Conservation (phyloP, 35 echinoderm and acorn worm species). For the Strongylocentrotus purpuratus region DNA sequence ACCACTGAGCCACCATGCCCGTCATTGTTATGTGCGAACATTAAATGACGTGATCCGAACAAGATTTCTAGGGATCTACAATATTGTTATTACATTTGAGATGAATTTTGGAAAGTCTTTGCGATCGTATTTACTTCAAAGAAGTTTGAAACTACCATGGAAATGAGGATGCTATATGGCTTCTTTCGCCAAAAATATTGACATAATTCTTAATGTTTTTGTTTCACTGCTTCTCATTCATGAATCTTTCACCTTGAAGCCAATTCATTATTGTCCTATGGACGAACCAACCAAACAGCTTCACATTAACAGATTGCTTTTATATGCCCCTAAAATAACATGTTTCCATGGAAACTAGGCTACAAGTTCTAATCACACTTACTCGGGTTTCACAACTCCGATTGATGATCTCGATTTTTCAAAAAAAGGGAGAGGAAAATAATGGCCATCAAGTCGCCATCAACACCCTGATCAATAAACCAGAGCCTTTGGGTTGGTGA, state of each 20-base stretch:
- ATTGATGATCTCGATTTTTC: neutral
- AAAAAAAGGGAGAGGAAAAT: neutral
- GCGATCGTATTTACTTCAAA: no score
- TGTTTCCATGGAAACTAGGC: neutral
- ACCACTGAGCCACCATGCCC: no score
- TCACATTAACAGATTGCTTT: neutral
- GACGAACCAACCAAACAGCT: neutral
- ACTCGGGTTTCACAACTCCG: neutral
- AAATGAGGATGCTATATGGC: no score
- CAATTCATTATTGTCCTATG: neutral
- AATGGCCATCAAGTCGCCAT: neutral
- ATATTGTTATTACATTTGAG: no score
- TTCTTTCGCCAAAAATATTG: no score
- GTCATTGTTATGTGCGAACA: no score
- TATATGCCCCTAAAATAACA: neutral
- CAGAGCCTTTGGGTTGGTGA: neutral
- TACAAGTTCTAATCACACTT: neutral
- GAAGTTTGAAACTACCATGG: no score
- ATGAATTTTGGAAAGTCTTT: no score
- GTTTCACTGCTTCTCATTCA: neutral
- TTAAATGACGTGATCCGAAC: no score
- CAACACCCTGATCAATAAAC: neutral
- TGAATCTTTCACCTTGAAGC: neutral
- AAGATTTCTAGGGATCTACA: no score
- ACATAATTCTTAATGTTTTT: no score